Percentiles rank a stretch among this genome's conserved stretches.
Evolutionary conservation across 2,113 vertebrate genomes (phyloP).

Genomic region (Hiodon tergisus): DNA sequence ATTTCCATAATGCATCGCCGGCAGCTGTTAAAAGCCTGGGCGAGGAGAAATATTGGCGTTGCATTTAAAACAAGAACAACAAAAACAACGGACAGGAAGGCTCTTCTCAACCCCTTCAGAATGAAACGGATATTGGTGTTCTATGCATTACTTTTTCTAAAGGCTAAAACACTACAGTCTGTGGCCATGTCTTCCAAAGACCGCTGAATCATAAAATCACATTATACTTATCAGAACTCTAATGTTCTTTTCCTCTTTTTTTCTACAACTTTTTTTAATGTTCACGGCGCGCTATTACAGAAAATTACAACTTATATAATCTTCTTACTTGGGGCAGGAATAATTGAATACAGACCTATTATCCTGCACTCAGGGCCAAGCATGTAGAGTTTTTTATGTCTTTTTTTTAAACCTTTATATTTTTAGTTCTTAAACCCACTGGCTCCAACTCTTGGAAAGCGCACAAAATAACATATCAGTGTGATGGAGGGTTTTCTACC

Average conservation of each 20-base stretch:
- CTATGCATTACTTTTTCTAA: conserved; percentile 9
- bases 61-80: conserved; percentile 26
- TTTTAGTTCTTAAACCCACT: conserved; percentile 31
- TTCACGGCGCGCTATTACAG: conserved; percentile 13
- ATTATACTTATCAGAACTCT: conserved; percentile 8
- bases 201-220: conserved; percentile 4
- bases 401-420: conserved; percentile 23
- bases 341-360: conserved; percentile 27
- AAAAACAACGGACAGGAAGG: conserved; percentile 12
- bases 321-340: conserved; percentile 17
- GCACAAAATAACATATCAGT: too few species aligned
- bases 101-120: conserved; percentile 24
- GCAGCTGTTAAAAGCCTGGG: conserved; percentile 28
- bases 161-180: conserved; percentile 10
- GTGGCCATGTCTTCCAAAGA: neutral
- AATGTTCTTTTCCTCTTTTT: conserved; percentile 9
- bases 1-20: conserved; percentile 29
- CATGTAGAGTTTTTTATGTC: neutral
- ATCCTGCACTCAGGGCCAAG: conserved; percentile 23
- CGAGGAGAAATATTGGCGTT: conserved; percentile 19
- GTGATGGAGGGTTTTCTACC: too few species aligned
- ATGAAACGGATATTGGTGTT: conserved; percentile 9
- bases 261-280: conserved; percentile 2
- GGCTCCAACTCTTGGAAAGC: neutral
- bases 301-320: conserved; percentile 31